phyloP scores from a whole-genome alignment of 2,113 vertebrate species.

The Lutjanus erythropterus region DNA sequence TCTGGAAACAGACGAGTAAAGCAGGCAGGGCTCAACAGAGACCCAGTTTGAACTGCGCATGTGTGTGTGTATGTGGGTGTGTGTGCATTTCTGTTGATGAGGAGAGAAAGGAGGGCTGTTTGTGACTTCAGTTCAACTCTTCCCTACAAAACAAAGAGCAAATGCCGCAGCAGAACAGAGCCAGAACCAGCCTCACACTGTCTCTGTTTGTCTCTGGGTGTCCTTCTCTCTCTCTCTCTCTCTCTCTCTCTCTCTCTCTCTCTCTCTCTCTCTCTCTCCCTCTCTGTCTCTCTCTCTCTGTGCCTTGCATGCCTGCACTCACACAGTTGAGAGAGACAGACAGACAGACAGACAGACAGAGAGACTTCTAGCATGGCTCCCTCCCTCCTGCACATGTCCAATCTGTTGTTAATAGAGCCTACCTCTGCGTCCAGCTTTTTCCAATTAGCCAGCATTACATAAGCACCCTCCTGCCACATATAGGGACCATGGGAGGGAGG shows the following conservation, averaged over 20 bases:
- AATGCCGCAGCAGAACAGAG: slow-evolving; percentile 62
- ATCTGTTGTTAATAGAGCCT: slow-evolving; percentile 50
- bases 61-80: slow-evolving; percentile 23
- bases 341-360: slow-evolving; percentile 18
- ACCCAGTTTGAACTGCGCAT: slow-evolving; percentile 43
- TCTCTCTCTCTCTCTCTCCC: slow-evolving; percentile 16
- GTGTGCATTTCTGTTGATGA: slow-evolving; percentile 53
- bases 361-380: slow-evolving; percentile 13
- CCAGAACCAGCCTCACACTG: slow-evolving; percentile 71
- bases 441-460: slow-evolving; percentile 57
- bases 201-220: slow-evolving; percentile 61
- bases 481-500: slow-evolving; percentile 10
- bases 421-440: slow-evolving; percentile 50
- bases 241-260: slow-evolving; percentile 18
- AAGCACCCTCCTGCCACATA: slow-evolving; percentile 35
- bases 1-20: slow-evolving; percentile 39
- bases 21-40: slow-evolving; percentile 33
- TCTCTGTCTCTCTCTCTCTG: slow-evolving; percentile 19
- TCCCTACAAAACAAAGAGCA: slow-evolving; percentile 68
- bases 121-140: slow-evolving; percentile 73
- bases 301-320: slow-evolving; percentile 49
- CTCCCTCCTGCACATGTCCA: slow-evolving; percentile 42
- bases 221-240: not conserved
- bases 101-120: slow-evolving; percentile 61
- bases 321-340: slow-evolving; percentile 25